phyloP scores from a whole-genome alignment of 2,888 invertebrate genomes.

The Phengaris arion region DNA sequence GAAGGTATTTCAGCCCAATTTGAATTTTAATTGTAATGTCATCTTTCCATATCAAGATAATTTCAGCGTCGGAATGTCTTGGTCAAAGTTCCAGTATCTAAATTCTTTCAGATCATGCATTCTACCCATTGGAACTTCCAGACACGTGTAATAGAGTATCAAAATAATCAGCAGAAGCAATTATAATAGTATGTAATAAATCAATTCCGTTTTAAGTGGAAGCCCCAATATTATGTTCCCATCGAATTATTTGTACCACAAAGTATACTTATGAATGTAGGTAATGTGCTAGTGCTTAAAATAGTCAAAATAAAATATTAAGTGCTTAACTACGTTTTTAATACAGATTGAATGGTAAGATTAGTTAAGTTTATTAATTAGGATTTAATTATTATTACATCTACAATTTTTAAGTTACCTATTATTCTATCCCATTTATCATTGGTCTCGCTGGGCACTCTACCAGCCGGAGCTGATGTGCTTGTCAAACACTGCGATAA shows the following conservation, averaged over 20 bases:
- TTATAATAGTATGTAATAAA: background rate
- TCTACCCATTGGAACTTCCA: background rate
- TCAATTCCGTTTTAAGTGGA: background rate
- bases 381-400: no score
- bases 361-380: background rate
- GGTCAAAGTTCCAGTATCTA: background rate
- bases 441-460: no score
- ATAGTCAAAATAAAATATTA: background rate
- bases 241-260: background rate
- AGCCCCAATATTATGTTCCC: background rate
- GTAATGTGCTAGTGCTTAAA: slow-evolving; percentile 5
- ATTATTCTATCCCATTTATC: no score
- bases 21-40: no score
- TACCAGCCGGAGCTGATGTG: no score
- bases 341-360: background rate
- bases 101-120: background rate
- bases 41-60: no score
- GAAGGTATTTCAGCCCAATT: background rate
- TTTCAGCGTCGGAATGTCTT: background rate
- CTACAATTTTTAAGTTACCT: no score
- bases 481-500: no score
- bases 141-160: background rate
- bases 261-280: background rate
- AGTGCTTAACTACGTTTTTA: slow-evolving; percentile 2
- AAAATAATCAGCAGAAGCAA: background rate